Evolutionary conservation across 1,140 invertebrate species (phyloP), one percentile per base, ranked within the genome.

Genomic region (Colletes gigas): DNA sequence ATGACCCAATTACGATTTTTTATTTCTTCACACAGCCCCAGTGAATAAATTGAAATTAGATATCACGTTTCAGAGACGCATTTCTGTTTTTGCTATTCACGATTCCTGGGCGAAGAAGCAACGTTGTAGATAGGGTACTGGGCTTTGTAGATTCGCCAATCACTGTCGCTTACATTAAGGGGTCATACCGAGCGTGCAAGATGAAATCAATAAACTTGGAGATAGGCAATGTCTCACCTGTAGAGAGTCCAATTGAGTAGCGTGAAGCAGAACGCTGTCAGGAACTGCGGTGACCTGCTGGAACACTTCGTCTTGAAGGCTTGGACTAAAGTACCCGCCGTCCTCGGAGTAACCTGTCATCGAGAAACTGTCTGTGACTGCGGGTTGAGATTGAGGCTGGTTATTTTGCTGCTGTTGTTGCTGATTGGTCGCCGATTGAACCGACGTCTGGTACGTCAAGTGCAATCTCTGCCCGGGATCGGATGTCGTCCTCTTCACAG

Each of bases 221-320:
- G 4, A 39, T 54, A 4, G 4, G 66, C n/a, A 6, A 62, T 75
- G 19, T 12, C 44, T 88, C 78, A 94, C 94, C 88, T 94, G 94
- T 75, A 94, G 94, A 17, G 94, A 92, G 69, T 94, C 94, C 55
- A 97, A 94, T 89, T 97, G 95, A 81, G 95, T 94, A 5, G 95
- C 94, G 85, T 97, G 96, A 39, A 96, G 91, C 54, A 96, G 90
- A 91, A 96, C 96, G 19, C 95, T 95, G 82, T 96, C 96, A 41
- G 95, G 93, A 71, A 94, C 93, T 5, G 92, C 91, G 14, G 93
- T 95, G 0, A 96, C 96, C 85, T 96, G 96, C 83, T 97, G 94
- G 83, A 96, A 97, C 1, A 97, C 96, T 88, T 97, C 97, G 73
- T 97, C 96, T 88, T 96, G 96, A 41, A 97, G 92, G 81, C 95